Base-by-base conservation (phyloP, 2,888 invertebrate genomes). In the Clistopyga incitator region DNA sequence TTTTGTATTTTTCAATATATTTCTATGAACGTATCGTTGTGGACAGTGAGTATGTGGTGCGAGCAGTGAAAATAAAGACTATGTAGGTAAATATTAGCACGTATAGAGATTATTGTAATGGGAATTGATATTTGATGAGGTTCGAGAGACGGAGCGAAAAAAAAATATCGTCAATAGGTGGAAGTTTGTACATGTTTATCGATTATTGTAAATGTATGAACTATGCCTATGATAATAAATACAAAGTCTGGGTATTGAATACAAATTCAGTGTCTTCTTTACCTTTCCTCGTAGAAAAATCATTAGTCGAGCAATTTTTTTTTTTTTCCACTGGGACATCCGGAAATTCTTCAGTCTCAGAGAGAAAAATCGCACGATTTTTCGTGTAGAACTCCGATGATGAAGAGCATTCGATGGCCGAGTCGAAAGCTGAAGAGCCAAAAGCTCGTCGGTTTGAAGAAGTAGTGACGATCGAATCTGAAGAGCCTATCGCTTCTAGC, bases 181-280 rank as follows among this genome's bases (percentile, higher is more conserved):
- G 59, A 88, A 86, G 88, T 90, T 90, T 90, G 86, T 90, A 89
- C 89, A 87, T 89, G 87, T 88, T 89, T 89, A 90, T 89, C 68
- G 54, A 87, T 86, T 82, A 88, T 86, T 89, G 86, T 90, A 89
- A 87, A 85, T 86, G 88, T 88, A 86, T 85, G 76, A 87, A 20
- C 20, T 78, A 83, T 86, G 87, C 85, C 86, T 87, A 85, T 85
- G 82, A 87, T 85, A 88, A 89, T 88, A 87, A 88, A 87, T 86
- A 84, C 65, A 47, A 64, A 23, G 72, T 8, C 65, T 72, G 61
- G 45, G 50, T 77, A 72, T 72, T 54, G 3, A 65, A 56, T 67
- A 61, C 23, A 38, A 29, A 34, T 71, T 71, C 15, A n/a, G n/a
- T 50, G 29, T 45, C 50, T 61, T n/a, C 34, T 64, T 56, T 2